Evolutionary conservation across 1,140 invertebrate genomes (phyloP), one percentile per base, ranked within the genome.

Genomic region (Eufriesea mexicana): DNA sequence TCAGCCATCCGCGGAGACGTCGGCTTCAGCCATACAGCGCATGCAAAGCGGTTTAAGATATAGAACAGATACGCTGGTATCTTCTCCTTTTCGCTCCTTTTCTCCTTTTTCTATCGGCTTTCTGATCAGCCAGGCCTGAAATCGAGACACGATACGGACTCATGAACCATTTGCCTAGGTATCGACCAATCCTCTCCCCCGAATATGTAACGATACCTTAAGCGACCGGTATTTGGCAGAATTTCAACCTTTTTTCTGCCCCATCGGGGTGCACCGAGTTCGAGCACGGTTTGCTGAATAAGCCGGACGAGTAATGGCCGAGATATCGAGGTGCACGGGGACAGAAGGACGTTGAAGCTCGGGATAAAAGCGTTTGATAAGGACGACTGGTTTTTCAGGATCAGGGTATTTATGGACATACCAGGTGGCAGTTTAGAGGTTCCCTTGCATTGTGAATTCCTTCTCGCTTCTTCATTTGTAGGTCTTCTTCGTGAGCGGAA

Each of bases 111-210:
- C 42, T 28, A 68, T 68, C 74, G 45, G 47, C 42, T 25, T 61
- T 83, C 80, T 78, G 80, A 83, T 83, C 80, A 35, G 54, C 71
- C 74, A 57, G 28, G 81, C 75, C 55, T 83, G 75, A 83, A 83
- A 83, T 83, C 74, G 81, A 45, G 66, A 78, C 47, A 70, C 16
- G 81, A 83, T 42, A 83, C 74, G 35, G n/a, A 16, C 54, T 62
- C 47, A 25, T 55, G 66, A 70, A 61, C 73, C 75, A 51, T 78
- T 83, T 62, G 47, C 81, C 47, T 47, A 10, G 55, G 25, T 76
- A 76, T 82, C 72, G 45, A 49, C 67, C 62, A 42, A 10, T 25
- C n/a, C 47, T 8, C 67, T 28, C 16, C 25, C 23, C n/a, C n/a
- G 74, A 77, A 83, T 49, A 35, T 57, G 66, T 70, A 54, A 83